These are phyloP conservation scores for Pardalotus punctatus DNA, from an alignment of 2,113 vertebrate genomes.

Conservation along the genomic window DNA sequence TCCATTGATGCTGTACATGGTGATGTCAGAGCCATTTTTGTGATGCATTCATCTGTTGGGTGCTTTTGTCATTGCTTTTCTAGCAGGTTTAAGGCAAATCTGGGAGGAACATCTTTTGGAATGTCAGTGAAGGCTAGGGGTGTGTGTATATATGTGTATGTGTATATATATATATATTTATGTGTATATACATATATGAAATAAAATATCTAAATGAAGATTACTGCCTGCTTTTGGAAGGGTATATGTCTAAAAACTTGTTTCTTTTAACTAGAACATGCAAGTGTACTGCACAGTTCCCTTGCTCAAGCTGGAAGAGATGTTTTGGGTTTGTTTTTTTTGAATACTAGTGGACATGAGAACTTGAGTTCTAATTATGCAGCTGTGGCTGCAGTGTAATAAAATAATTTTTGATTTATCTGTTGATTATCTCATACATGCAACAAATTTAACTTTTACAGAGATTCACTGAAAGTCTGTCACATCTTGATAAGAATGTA, in stretches of 20 bases:
- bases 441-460: neutral
- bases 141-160: neutral
- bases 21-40: fast-evolving
- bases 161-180: too few relatives aligned
- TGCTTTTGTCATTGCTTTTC: neutral
- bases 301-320: neutral
- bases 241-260: neutral
- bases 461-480: neutral
- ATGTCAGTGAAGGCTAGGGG: neutral
- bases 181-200: neutral
- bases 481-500: neutral
- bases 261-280: fast-evolving
- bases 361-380: neutral
- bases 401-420: neutral
- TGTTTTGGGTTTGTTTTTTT: neutral
- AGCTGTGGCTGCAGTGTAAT: neutral
- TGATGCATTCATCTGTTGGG: neutral
- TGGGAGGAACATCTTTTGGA: neutral
- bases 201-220: neutral
- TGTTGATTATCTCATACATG: neutral
- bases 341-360: neutral
- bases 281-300: neutral
- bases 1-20: neutral
- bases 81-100: neutral
- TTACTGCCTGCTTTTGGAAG: neutral